Base-by-base conservation (phyloP, 2,888 invertebrate species). In the Agrilus mali region DNA sequence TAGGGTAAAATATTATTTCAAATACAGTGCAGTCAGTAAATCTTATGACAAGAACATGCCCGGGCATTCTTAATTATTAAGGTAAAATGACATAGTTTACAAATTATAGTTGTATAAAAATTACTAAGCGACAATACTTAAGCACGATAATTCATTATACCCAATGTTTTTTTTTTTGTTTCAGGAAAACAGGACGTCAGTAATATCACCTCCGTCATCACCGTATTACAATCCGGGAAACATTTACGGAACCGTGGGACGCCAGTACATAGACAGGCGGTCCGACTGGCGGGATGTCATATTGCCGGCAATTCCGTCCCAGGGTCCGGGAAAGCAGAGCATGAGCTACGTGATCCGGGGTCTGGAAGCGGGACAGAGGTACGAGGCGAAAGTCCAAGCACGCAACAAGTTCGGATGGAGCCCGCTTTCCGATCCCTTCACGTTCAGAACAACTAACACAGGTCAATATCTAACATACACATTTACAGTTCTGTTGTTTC, bases 341-440 rank as follows among this genome's bases (percentile, higher is more conserved):
- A 78, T 78, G 74, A 76, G 75, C 54, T 80, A 79, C 62, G 70
- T 78, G 63, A 78, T 80, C 58, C 70, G 74, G 51, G 77, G 75
- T 41, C 67, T 81, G 53, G 78, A 80, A 57, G 73, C 78, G 12
- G 77, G 74, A 47, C 73, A 75, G 44, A 74, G 76, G 55, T 81
- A 80, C 57, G 80, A 81, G 58, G 80, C 79, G 43, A 74, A 73
- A 59, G 78, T 80, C 44, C 73, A 75, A 55, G 77, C 80, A 43
- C 73, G 74, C 58, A 81, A 80, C 63, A 74, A 76, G 51, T 80
- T 74, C 59, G 80, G 80, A 47, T 79, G 78, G 79, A 76, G 77
- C 61, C 74, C 75, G 42, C 66, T 73, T 54, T 77, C 78, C 17
- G 75, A 75, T 42, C 71, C 74, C 41, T 78, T 79, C 60, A 68